These are phyloP conservation scores for Anabacerthia variegaticeps DNA, from an alignment of 2,797 vertebrate species.

Conservation along the genomic window DNA sequence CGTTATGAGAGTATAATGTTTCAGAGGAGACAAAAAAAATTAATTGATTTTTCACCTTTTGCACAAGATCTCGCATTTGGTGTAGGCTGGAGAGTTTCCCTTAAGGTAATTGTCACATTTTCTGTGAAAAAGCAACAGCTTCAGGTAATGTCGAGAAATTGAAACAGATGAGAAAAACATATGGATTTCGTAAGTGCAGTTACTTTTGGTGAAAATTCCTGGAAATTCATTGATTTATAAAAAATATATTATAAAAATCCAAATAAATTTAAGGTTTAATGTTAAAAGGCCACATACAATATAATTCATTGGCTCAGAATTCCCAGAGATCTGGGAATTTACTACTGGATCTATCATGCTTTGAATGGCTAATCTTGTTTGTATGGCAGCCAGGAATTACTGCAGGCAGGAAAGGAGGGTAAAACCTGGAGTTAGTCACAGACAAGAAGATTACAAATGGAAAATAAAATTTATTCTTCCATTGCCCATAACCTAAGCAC, in stretches of 20 bases:
- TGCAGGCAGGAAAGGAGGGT: not conserved
- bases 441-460: slow-evolving; percentile 17
- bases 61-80: not conserved
- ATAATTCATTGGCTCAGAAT: not conserved
- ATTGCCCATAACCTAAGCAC: not conserved
- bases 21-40: not conserved
- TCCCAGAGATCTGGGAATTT: not conserved
- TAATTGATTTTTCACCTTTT: not conserved
- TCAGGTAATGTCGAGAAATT: not conserved
- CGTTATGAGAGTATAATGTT: rapidly evolving
- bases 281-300: not conserved
- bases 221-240: not conserved
- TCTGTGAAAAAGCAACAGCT: not conserved
- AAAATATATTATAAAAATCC: not conserved
- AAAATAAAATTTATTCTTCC: slow-evolving; percentile 7
- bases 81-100: not conserved
- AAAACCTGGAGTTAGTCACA: slow-evolving; percentile 1
- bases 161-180: not conserved
- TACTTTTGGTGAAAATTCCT: not conserved
- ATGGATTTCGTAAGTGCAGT: not conserved
- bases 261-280: not conserved
- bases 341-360: not conserved
- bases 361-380: not conserved
- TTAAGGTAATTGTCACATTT: not conserved
- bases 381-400: not conserved